A percentile compares a stretch with the other conserved stretches of the same genome.
Evolutionary conservation across 2,113 vertebrate genomes (phyloP).

Genomic region (Falco punctatus): DNA sequence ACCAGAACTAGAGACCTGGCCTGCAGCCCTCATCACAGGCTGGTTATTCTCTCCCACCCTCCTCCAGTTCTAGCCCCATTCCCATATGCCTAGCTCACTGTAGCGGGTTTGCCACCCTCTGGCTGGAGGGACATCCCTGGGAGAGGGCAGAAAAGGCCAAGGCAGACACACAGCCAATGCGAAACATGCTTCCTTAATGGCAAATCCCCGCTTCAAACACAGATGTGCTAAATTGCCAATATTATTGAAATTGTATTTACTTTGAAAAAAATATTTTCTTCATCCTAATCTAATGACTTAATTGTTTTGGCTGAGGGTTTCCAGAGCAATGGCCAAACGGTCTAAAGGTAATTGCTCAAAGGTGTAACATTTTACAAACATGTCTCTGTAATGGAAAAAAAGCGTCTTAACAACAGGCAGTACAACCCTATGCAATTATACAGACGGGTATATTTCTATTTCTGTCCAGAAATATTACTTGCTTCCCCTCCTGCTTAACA

Average conservation of each 20-base stretch:
- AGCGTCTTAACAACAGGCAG: not conserved
- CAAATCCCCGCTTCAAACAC: not conserved
- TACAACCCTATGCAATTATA: rapidly evolving
- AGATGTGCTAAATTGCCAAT: rapidly evolving
- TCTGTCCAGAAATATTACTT: not conserved
- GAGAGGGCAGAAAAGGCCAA: not conserved
- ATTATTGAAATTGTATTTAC: not conserved
- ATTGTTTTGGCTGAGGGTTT: not conserved
- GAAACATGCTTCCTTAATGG: not conserved
- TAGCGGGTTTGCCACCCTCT: not conserved
- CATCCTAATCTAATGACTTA: not conserved
- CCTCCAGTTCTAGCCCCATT: not conserved
- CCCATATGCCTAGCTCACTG: not conserved
- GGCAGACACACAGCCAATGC: not conserved
- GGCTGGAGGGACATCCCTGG: not conserved
- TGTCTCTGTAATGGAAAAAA: rapidly evolving
- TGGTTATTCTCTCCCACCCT: not conserved
- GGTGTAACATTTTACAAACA: rapidly evolving
- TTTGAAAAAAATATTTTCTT: not conserved
- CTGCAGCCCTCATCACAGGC: not conserved
- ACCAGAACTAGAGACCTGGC: not conserved
- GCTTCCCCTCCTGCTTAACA: not conserved
- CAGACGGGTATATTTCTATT: rapidly evolving
- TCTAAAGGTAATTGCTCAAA: not conserved
- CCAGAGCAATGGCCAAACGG: not conserved